Percentiles rank a stretch among this genome's conserved stretches.
These are phyloP conservation scores for Sprattus sprattus DNA, from an alignment of 2,113 vertebrate genomes.

Conservation along the genomic window DNA sequence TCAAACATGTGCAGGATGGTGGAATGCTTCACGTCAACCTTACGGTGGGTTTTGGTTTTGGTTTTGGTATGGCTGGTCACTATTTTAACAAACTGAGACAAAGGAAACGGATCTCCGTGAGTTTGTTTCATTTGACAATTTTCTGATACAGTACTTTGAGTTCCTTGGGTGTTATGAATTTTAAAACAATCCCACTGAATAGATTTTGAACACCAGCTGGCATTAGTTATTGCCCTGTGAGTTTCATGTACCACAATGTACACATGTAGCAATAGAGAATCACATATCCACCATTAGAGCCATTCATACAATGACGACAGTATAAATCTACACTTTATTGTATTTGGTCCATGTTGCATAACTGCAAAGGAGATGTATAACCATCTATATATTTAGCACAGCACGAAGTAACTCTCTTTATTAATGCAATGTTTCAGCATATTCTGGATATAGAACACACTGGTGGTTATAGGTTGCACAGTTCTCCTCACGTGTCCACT, in stretches of 20 bases:
- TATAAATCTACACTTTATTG: conserved; percentile 10
- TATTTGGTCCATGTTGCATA: conserved; percentile 11
- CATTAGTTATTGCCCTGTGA: neutral
- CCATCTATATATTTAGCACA: neutral
- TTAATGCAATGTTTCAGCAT: neutral
- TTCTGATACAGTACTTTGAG: neutral
- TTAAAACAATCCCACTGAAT: neutral
- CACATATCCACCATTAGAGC: neutral
- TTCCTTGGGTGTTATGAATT: neutral
- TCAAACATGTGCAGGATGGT: conserved; percentile 3
- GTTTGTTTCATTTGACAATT: neutral
- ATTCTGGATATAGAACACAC: neutral
- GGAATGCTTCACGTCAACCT: neutral
- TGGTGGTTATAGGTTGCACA: neutral
- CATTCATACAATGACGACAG: neutral
- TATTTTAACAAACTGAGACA: neutral
- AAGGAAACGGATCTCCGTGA: neutral
- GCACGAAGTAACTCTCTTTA: neutral
- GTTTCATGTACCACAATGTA: neutral
- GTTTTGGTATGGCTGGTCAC: neutral
- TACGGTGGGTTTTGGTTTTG: neutral
- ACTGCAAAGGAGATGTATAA: neutral
- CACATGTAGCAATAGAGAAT: neutral
- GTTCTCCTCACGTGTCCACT: neutral
- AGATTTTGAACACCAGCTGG: conserved; percentile 1